Percentiles rank a stretch among this genome's conserved stretches.
Conservation (phyloP, 1,140 invertebrate genomes). For the Hyposmocoma kahamanoa region DNA sequence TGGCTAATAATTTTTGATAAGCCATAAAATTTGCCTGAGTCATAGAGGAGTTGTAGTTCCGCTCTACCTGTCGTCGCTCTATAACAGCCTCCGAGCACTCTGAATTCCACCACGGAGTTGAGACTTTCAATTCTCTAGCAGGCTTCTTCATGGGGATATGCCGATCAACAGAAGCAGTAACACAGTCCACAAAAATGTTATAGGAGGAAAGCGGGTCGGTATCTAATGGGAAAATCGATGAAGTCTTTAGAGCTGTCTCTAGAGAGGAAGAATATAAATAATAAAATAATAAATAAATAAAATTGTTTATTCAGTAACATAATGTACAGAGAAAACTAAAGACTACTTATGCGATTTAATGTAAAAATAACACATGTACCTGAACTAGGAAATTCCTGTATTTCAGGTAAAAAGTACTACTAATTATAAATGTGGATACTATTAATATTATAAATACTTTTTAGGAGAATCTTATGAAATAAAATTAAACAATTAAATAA, state of each 20-base stretch:
- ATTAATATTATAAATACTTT: too few relatives aligned
- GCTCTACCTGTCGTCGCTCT: slow-evolving; percentile 8
- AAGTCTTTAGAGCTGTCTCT: background rate
- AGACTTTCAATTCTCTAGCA: background rate
- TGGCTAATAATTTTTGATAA: background rate
- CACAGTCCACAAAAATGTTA: background rate
- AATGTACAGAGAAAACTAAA: too few relatives aligned
- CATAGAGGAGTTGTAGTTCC: background rate
- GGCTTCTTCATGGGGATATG: slow-evolving; percentile 8
- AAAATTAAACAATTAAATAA: too few relatives aligned
- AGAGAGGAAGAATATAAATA: too few relatives aligned
- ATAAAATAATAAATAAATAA: too few relatives aligned
- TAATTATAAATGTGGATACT: too few relatives aligned
- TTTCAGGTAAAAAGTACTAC: too few relatives aligned
- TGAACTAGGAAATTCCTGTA: too few relatives aligned
- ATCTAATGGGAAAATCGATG: background rate
- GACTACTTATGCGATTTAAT: too few relatives aligned
- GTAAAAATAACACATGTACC: too few relatives aligned
- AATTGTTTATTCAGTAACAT: too few relatives aligned
- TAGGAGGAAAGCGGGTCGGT: background rate
- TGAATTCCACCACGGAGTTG: slow-evolving; percentile 8
- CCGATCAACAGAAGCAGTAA: background rate
- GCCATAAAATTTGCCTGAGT: background rate
- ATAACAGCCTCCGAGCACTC: slow-evolving; percentile 8
- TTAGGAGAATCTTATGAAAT: too few relatives aligned